Evolutionary conservation across 2,797 vertebrate genomes (phyloP).

Genomic region (Enteromius anoplus): DNA sequence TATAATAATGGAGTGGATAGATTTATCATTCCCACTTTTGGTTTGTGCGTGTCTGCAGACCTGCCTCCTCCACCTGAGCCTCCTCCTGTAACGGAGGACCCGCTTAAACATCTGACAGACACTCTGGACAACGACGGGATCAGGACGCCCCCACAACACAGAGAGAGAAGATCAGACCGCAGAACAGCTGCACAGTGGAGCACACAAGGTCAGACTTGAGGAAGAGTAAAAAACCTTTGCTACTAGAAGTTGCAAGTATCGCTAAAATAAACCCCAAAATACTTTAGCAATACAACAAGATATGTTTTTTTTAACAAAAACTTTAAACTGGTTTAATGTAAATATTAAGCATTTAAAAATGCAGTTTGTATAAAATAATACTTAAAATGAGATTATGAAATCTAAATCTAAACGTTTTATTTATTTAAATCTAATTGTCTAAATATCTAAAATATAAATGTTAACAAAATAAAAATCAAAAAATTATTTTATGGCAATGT

Average conservation of each 20-base stretch:
- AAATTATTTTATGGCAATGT: not conserved
- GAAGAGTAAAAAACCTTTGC: not conserved
- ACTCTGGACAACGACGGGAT: slow-evolving; percentile 64
- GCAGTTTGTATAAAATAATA: not conserved
- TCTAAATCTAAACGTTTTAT: too few relatives aligned
- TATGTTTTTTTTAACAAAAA: not conserved
- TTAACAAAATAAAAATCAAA: too few relatives aligned
- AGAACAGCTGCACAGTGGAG: slow-evolving; percentile 55
- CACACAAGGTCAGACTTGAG: slow-evolving; percentile 43
- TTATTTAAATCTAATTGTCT: too few relatives aligned
- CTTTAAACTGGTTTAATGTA: not conserved
- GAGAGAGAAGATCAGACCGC: slow-evolving; percentile 69
- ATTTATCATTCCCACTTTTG: not conserved
- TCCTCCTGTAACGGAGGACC: slow-evolving; percentile 74
- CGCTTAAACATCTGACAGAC: slow-evolving; percentile 68
- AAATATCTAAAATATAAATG: not conserved
- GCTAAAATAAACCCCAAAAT: not conserved
- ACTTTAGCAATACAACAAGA: not conserved
- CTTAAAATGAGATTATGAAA: not conserved
- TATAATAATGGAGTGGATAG: not conserved
- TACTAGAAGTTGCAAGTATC: not conserved
- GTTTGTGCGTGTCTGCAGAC: slow-evolving; percentile 69
- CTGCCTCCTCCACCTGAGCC: slow-evolving; percentile 88
- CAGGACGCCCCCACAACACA: slow-evolving; percentile 72
- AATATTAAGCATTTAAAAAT: not conserved